These are phyloP conservation scores for Pyrrhia umbra DNA, from an alignment of 2,888 invertebrate species.

Conservation along the genomic window DNA sequence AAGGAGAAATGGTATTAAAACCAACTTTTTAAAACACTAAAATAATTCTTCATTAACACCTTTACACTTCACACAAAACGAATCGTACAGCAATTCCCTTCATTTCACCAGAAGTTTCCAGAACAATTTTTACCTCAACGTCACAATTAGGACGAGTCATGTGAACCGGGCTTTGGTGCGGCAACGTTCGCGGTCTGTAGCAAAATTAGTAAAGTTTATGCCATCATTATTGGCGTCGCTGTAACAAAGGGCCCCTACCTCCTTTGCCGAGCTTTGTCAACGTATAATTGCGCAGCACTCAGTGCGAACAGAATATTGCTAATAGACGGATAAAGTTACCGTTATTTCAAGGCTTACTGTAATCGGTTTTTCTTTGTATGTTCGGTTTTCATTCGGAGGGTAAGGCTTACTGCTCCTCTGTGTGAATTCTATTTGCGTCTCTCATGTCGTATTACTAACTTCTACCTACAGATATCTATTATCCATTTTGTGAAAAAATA, in stretches of 20 bases:
- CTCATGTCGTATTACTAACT: conserved; percentile 29
- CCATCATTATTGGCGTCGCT: conserved; percentile 80
- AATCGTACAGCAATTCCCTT: conserved; percentile 5
- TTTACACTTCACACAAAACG: conserved; percentile 6
- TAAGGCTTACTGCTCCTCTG: conserved; percentile 30
- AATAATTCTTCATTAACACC: neutral
- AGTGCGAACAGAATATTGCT: conserved; percentile 58
- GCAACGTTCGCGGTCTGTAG: conserved; percentile 71
- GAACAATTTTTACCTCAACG: conserved; percentile 27
- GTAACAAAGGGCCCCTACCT: conserved; percentile 77
- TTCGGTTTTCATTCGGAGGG: conserved; percentile 20
- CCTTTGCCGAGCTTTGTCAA: conserved; percentile 74
- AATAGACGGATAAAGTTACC: conserved; percentile 63
- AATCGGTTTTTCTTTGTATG: conserved; percentile 58
- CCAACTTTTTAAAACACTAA: neutral
- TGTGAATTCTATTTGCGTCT: conserved; percentile 31
- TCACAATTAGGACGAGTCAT: conserved; percentile 41
- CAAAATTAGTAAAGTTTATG: conserved; percentile 86
- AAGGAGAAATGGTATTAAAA: too few species aligned
- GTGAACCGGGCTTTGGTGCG: conserved; percentile 52
- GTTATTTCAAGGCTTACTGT: conserved; percentile 57
- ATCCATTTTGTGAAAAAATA: conserved; percentile 16
- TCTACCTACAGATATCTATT: conserved; percentile 7
- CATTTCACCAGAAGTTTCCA: neutral
- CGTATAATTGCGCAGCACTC: conserved; percentile 77